Evolutionary conservation across 2,113 vertebrate species (phyloP).

Genomic region (Orthonyx spaldingii): DNA sequence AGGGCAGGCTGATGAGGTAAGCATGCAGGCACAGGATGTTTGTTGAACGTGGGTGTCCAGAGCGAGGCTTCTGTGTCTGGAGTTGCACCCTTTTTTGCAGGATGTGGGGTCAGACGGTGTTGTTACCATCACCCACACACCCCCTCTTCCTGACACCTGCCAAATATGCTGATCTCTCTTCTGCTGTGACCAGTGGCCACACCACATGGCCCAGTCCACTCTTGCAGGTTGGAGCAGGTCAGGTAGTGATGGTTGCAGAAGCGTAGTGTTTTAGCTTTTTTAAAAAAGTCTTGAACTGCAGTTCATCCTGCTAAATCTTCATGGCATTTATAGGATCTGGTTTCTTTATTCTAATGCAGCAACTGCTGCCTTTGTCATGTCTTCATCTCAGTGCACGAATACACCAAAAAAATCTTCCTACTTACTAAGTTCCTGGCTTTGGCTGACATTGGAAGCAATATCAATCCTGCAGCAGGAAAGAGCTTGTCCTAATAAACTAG

Average conservation of each 20-base stretch:
- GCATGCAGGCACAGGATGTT: neutral
- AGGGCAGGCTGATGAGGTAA: constrained; percentile 29
- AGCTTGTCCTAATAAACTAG: constrained; percentile 1
- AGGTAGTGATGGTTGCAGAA: neutral
- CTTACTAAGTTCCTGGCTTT: neutral
- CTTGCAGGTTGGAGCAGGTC: neutral
- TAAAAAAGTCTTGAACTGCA: neutral
- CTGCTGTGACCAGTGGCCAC: neutral
- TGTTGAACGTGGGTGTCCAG: constrained; percentile 22
- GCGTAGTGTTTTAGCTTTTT: neutral
- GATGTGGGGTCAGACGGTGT: neutral
- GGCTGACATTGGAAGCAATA: neutral
- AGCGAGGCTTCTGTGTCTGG: neutral
- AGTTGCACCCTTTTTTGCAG: neutral
- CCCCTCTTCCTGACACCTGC: neutral
- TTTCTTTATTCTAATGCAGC: neutral
- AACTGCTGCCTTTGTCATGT: neutral
- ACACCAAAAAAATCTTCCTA: neutral
- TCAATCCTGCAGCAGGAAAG: neutral
- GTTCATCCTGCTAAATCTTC: neutral
- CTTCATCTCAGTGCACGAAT: neutral
- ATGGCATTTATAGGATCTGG: neutral
- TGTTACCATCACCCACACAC: neutral
- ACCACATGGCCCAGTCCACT: neutral
- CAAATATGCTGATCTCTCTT: neutral